Percentiles rank a stretch among this genome's conserved stretches.
phyloP scores from a whole-genome alignment of 2,113 vertebrate genomes.

The Epinephelus cyanopodus region DNA sequence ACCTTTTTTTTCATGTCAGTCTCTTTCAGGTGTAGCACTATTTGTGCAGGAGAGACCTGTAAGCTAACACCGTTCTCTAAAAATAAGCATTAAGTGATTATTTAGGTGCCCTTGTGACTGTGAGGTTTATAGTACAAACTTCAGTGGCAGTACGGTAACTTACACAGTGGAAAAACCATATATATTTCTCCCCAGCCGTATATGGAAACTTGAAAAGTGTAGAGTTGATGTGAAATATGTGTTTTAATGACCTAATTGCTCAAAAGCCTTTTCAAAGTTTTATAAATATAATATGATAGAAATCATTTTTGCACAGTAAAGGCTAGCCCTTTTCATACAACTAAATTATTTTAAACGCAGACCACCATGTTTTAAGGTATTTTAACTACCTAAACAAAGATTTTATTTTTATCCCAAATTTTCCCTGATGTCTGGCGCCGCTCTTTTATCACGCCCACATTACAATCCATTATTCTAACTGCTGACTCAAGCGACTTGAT shows the following conservation, averaged over 20 bases:
- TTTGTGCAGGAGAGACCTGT: background rate
- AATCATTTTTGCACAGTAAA: constrained; percentile 12
- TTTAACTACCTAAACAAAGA: constrained; percentile 6
- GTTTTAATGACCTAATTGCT: constrained; percentile 26
- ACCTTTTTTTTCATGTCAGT: background rate
- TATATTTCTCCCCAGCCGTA: background rate
- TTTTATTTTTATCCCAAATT: background rate
- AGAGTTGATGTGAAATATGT: constrained; percentile 1
- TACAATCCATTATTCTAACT: constrained; percentile 27
- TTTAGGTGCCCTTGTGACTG: background rate
- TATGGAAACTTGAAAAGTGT: constrained; percentile 7
- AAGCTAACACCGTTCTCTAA: background rate
- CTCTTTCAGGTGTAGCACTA: background rate
- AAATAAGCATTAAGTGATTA: background rate
- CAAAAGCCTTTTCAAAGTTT: background rate
- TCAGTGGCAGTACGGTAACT: background rate
- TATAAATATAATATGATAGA: background rate
- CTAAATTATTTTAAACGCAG: background rate
- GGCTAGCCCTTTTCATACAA: background rate
- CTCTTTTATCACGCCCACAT: constrained; percentile 40
- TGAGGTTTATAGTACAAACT: background rate
- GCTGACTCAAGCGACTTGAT: constrained; percentile 21
- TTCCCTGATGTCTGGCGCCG: background rate
- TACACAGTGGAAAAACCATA: constrained; percentile 14
- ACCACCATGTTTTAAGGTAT: constrained; percentile 16